A percentile compares a stretch with the other conserved stretches of the same genome.
These are phyloP conservation scores for Menidia menidia DNA, from an alignment of 2,797 vertebrate genomes.

Conservation along the genomic window DNA sequence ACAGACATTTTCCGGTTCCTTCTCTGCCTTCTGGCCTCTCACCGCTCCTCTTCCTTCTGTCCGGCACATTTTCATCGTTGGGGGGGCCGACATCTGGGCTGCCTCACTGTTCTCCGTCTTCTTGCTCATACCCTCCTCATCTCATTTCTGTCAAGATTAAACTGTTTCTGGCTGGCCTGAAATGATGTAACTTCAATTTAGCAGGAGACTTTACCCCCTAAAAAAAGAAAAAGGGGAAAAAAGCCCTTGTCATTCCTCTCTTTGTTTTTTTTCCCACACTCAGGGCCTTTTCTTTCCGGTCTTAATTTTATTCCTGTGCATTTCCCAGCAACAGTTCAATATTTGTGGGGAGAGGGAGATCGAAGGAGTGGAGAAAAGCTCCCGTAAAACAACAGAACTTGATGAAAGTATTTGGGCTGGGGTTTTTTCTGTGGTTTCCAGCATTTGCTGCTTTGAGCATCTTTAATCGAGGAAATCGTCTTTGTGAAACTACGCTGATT, in stretches of 20 bases:
- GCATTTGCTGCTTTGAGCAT: slow-evolving; percentile 2
- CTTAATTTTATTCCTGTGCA: slow-evolving; percentile 68
- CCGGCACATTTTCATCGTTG: slow-evolving; percentile 65
- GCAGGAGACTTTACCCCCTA: slow-evolving; percentile 54
- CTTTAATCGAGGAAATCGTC: neutral
- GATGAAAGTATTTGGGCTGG: slow-evolving; percentile 10
- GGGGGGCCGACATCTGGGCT: slow-evolving; percentile 73
- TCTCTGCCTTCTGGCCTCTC: neutral
- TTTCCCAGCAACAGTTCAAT: slow-evolving; percentile 43
- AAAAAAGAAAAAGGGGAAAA: no score
- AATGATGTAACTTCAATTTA: slow-evolving; percentile 79
- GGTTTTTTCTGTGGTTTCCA: neutral
- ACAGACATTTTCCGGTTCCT: neutral
- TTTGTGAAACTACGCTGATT: no score
- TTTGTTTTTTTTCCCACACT: neutral
- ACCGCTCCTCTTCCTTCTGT: neutral
- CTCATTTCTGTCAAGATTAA: slow-evolving; percentile 76
- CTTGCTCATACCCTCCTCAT: slow-evolving; percentile 57
- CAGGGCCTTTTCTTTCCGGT: slow-evolving; percentile 44
- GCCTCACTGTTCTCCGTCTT: slow-evolving; percentile 25
- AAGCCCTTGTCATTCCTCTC: neutral
- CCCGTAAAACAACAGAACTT: slow-evolving; percentile 38
- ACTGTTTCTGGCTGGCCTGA: slow-evolving; percentile 70
- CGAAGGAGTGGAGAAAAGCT: slow-evolving; percentile 47
- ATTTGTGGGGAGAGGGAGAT: slow-evolving; percentile 33